Evolutionary conservation across 2,797 vertebrate genomes (phyloP).

Genomic region (Gadopsis marmoratus): DNA sequence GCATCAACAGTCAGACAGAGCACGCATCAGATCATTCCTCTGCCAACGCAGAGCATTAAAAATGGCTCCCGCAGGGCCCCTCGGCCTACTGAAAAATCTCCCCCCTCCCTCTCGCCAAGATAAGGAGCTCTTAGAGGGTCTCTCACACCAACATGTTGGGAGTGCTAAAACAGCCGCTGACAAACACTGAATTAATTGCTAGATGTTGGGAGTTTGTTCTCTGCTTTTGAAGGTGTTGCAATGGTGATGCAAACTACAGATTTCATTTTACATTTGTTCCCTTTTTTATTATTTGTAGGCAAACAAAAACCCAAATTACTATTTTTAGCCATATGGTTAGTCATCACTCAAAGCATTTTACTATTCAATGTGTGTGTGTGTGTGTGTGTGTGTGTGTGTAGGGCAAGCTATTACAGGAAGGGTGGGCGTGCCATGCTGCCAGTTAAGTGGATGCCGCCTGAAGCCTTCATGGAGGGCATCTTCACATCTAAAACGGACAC

Average conservation of each 20-base stretch:
- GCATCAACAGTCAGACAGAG: slow-evolving; percentile 51
- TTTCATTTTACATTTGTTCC: slow-evolving; percentile 5
- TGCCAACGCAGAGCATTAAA: slow-evolving; percentile 22
- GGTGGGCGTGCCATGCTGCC: slow-evolving; percentile 98
- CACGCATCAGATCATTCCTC: slow-evolving; percentile 54
- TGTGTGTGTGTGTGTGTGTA: slow-evolving; percentile 67
- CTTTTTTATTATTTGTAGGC: background rate
- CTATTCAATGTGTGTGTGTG: background rate
- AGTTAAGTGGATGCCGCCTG: slow-evolving; percentile 99
- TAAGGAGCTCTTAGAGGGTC: slow-evolving; percentile 49
- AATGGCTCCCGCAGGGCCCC: slow-evolving; percentile 11
- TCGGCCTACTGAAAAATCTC: background rate
- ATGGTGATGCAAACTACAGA: slow-evolving; percentile 54
- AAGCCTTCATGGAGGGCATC: slow-evolving; percentile 99
- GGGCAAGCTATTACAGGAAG: slow-evolving; percentile 98
- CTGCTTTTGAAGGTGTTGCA: slow-evolving; percentile 54
- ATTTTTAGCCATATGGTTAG: background rate
- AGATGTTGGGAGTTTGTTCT: slow-evolving; percentile 15
- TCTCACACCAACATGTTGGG: slow-evolving; percentile 12
- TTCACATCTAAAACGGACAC: slow-evolving; percentile 99
- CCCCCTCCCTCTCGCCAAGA: slow-evolving; percentile 13
- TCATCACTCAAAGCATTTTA: background rate
- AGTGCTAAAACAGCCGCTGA: slow-evolving; percentile 14
- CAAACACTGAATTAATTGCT: slow-evolving; percentile 47
- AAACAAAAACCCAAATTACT: background rate